Evolutionary conservation across 2,888 invertebrate species (phyloP).

Genomic region (Caenorhabditis wallacei): DNA sequence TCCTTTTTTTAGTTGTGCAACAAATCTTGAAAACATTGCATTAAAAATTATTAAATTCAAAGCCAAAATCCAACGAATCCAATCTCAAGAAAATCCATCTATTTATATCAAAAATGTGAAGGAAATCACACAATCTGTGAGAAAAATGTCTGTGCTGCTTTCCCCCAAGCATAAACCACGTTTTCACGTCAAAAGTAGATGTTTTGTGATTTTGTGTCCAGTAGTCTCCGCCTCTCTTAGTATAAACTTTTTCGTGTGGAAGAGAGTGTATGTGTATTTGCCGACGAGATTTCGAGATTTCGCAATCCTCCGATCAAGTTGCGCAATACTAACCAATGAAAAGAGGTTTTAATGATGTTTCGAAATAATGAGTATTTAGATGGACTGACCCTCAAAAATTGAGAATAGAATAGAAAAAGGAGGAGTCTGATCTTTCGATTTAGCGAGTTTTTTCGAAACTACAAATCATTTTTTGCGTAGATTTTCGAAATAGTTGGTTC

Average conservation of each 20-base stretch:
- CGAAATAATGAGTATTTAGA: conserved; percentile 17
- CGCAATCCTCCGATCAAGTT: conserved; percentile 10
- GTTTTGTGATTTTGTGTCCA: conserved; percentile 35
- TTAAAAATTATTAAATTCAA: no score
- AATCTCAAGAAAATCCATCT: no score
- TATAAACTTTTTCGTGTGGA: not conserved
- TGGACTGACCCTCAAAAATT: not conserved
- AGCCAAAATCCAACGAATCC: no score
- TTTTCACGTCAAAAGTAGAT: not conserved
- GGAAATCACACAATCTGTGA: no score
- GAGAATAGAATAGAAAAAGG: not conserved
- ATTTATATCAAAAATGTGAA: no score
- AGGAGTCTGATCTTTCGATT: no score
- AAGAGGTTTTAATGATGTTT: conserved; percentile 17
- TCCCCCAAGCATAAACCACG: no score
- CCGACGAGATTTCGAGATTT: conserved; percentile 22
- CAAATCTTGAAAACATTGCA: no score
- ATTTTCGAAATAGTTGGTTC: not conserved
- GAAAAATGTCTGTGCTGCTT: no score
- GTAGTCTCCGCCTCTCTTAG: conserved; percentile 13
- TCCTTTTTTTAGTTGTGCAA: no score
- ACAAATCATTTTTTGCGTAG: not conserved
- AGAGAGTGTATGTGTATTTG: conserved; percentile 12
- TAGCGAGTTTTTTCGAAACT: no score
- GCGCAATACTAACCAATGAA: not conserved